phyloP scores from a whole-genome alignment of 2,888 invertebrate genomes.

The Fragum fragum region DNA sequence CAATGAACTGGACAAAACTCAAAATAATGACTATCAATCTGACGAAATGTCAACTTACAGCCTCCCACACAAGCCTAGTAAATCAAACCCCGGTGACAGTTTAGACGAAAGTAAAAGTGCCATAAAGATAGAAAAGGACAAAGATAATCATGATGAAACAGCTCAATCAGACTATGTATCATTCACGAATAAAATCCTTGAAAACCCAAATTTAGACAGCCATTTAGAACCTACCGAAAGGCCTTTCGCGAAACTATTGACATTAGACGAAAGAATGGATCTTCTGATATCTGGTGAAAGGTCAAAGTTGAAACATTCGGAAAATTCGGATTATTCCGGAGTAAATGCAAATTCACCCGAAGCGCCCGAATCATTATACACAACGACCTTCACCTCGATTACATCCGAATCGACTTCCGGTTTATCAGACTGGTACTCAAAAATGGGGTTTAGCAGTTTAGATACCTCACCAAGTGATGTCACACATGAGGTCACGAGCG shows the following conservation, averaged over 20 bases:
- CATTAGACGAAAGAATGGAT: slow-evolving; percentile 65
- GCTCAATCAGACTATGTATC: neutral
- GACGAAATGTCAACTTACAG: too few species aligned
- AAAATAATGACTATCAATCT: neutral
- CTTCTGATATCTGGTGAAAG: slow-evolving; percentile 60
- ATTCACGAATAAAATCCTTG: neutral
- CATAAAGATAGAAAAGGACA: neutral
- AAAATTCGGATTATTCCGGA: slow-evolving; percentile 30
- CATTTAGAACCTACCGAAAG: slow-evolving; percentile 44
- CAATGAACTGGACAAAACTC: neutral
- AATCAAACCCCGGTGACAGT: neutral
- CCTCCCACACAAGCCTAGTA: neutral
- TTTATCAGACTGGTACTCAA: slow-evolving; percentile 55
- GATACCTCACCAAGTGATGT: slow-evolving; percentile 53
- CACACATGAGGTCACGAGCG: slow-evolving; percentile 60
- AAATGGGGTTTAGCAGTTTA: slow-evolving; percentile 50
- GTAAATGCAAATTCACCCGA: slow-evolving; percentile 9
- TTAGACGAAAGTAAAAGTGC: neutral
- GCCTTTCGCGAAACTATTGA: slow-evolving; percentile 52
- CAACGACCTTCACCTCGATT: slow-evolving; percentile 62
- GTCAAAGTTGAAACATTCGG: slow-evolving; percentile 39
- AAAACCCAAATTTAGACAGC: neutral
- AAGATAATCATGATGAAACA: neutral
- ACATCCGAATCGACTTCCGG: slow-evolving; percentile 59
- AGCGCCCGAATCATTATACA: slow-evolving; percentile 38